Evolutionary conservation across 2,797 vertebrate genomes (phyloP).

Genomic region (Semotilus atromaculatus): DNA sequence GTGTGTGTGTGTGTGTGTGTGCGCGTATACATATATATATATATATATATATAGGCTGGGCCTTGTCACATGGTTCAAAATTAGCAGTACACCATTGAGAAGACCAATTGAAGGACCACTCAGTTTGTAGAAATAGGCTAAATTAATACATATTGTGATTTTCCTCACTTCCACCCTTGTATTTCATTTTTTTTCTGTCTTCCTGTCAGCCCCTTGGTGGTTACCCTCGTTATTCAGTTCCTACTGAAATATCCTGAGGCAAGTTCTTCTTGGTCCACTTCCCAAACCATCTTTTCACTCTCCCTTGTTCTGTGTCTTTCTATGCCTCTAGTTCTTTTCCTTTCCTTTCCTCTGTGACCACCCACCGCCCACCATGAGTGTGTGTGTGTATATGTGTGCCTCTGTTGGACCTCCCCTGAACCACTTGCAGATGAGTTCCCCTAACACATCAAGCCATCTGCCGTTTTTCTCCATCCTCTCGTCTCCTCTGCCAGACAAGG

Average conservation of each 20-base stretch:
- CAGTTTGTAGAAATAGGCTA: background rate
- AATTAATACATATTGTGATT: background rate
- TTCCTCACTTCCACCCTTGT: background rate
- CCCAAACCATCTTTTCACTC: slow-evolving; percentile 19
- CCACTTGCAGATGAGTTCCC: slow-evolving; percentile 55
- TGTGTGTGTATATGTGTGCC: slow-evolving; percentile 1
- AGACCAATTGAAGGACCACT: background rate
- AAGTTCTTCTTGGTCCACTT: slow-evolving; percentile 40
- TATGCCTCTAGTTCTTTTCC: slow-evolving; percentile 12
- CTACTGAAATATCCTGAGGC: slow-evolving; percentile 31
- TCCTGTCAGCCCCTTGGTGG: slow-evolving; percentile 28
- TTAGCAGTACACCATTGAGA: too few species aligned
- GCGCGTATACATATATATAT: too few species aligned
- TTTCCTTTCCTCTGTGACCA: slow-evolving; percentile 2
- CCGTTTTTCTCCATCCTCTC: slow-evolving; percentile 39
- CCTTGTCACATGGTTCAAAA: background rate
- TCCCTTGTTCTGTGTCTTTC: background rate
- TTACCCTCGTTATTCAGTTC: slow-evolving; percentile 37
- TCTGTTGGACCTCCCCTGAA: slow-evolving; percentile 46
- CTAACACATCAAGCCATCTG: slow-evolving; percentile 60
- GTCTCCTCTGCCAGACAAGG: slow-evolving; percentile 41
- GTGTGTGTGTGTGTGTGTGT: too few species aligned
- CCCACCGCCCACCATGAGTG: slow-evolving; percentile 13
- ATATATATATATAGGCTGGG: too few species aligned
- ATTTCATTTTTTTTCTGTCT: slow-evolving; percentile 1